Base-by-base conservation (phyloP, 2,113 vertebrate genomes). In the Neogobius melanostomus region DNA sequence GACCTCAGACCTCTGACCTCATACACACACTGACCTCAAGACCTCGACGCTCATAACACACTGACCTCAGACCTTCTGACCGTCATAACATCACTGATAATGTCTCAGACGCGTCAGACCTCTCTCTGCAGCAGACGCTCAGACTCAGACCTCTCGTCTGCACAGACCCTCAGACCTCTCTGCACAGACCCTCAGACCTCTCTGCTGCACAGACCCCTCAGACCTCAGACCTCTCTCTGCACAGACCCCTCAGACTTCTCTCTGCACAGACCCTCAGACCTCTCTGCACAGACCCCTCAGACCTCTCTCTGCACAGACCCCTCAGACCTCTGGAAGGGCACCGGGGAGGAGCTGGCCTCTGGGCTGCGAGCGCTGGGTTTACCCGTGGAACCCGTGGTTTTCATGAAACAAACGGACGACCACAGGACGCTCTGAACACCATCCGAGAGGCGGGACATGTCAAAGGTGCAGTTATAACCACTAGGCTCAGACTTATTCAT, bases 321-420 rank as follows among this genome's bases (percentile, higher is more conserved):
- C 2, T 86, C 81, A 0, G 94, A 96, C 36, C 66, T 94, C 2
- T 97, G 95, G 95, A 84, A 91, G 2, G 91, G 93, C 68, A 93
- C 93, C 0, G 95, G 91, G 0, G 87, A 76, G 7, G 92, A 92
- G 0, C 72, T 95, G 64, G 92, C 94, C 0, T 70, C 84, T 0
- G 87, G 90, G 0, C 88, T 97, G 0, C 75, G 94, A 2, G 91
- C 86, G 0, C 65, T 90, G 53, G 95, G 95, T 1, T 70, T 97
- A 61, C 95, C 94, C 0, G 87, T 96, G 0, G 81, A 83, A 1
- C 81, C 91, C 1, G 92, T 95, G 17, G 82, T 93, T 17, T 72
- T 84, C 50, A 89, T 94, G 85, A 93, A 8, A 69, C 53, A 0
- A 74, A 61, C 1, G 77, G 75, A 0, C 87, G 93, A 6, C 87